phyloP scores from a whole-genome alignment of 2,797 vertebrate species.

The Ciconia nigra region DNA sequence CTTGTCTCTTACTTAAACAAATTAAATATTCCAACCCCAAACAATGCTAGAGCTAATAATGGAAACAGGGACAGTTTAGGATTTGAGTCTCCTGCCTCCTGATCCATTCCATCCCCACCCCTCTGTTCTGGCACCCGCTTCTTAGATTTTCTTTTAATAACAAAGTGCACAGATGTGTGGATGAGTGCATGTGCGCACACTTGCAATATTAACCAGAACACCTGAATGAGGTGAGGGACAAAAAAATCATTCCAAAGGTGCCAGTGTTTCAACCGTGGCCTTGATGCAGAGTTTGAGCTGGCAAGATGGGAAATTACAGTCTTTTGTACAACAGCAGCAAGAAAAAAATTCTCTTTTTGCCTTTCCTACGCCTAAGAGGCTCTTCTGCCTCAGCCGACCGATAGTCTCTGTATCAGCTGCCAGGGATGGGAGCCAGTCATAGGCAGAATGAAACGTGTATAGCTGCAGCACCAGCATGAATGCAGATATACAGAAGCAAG shows the following conservation, averaged over 20 bases:
- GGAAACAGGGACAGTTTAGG: neutral
- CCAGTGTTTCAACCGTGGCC: neutral
- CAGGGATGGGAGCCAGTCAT: neutral
- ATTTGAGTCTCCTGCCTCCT: neutral
- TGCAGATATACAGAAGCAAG: neutral
- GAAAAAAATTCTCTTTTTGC: neutral
- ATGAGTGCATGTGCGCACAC: neutral
- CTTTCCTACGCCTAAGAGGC: neutral
- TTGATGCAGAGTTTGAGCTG: neutral
- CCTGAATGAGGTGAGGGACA: rapidly evolving
- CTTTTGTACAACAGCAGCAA: neutral
- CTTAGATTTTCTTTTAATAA: neutral
- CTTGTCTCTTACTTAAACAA: neutral
- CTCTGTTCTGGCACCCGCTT: neutral
- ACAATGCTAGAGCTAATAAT: neutral
- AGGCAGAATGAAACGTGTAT: neutral
- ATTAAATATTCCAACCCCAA: neutral
- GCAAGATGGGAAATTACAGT: neutral
- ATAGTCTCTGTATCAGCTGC: neutral
- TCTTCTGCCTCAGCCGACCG: rapidly evolving
- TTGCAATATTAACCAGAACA: neutral
- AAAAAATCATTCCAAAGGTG: neutral
- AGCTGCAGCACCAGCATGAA: neutral
- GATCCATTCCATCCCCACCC: neutral
- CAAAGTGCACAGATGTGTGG: neutral